A percentile compares a stretch with the other conserved stretches of the same genome.
phyloP scores from a whole-genome alignment of 2,888 invertebrate genomes.

The Ophioninae sp. region DNA sequence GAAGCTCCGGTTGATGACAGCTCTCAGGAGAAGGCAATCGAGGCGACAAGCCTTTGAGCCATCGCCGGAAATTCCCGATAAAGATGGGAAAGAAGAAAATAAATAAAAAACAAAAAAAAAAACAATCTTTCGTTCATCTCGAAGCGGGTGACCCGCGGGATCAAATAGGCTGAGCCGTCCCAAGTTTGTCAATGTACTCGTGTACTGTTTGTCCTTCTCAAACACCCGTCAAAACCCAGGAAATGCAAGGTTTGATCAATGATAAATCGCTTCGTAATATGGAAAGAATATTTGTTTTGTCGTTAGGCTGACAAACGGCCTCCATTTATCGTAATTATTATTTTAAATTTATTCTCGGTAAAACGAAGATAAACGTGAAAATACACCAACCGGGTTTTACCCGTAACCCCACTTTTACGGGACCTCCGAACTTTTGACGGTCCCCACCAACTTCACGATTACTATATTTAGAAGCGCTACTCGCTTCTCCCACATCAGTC shows the following conservation, averaged over 20 bases:
- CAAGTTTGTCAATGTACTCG: slow-evolving; percentile 3
- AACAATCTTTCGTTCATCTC: not conserved
- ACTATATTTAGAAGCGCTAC: slow-evolving; percentile 34
- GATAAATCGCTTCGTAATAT: slow-evolving; percentile 17
- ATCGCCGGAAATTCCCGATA: not conserved
- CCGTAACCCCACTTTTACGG: slow-evolving; percentile 17
- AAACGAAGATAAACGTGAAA: slow-evolving; percentile 26
- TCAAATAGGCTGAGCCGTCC: slow-evolving; percentile 6
- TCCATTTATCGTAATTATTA: slow-evolving; percentile 8
- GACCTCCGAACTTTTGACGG: not conserved
- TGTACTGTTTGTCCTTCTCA: slow-evolving; percentile 6
- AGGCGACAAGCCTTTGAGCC: not conserved
- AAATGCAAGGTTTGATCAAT: slow-evolving; percentile 10
- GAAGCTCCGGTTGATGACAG: not conserved
- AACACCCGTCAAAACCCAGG: slow-evolving; percentile 29
- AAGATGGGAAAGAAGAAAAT: not conserved
- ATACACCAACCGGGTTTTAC: slow-evolving; percentile 19
- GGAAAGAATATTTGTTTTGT: not conserved
- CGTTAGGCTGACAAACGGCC: slow-evolving; percentile 15
- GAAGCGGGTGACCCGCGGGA: slow-evolving; percentile 3
- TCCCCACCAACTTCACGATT: not conserved
- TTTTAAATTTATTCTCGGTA: slow-evolving; percentile 26
- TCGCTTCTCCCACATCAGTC: slow-evolving; percentile 26
- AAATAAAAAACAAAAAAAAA: not conserved
- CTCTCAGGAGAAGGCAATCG: not conserved